phyloP scores from a whole-genome alignment of 37 sponge, comb jelly and placozoan species.

The Axinella damicornis region DNA sequence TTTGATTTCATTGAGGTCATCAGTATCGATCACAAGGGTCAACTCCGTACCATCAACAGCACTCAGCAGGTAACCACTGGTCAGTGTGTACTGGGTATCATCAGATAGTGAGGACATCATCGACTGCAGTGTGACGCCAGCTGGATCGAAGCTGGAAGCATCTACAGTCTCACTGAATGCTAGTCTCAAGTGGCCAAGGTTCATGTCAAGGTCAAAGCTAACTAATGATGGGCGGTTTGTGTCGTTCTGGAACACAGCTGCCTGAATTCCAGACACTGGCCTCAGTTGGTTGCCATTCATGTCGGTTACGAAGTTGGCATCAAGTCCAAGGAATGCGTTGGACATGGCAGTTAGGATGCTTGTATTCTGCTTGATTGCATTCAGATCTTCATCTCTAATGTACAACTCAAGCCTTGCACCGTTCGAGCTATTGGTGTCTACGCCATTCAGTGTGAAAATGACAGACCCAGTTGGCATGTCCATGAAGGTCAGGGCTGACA shows the following conservation, averaged over 20 bases:
- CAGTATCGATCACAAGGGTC: slow-evolving; percentile 50
- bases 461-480: slow-evolving; percentile 50
- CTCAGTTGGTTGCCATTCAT: slow-evolving; percentile 76
- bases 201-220: slow-evolving; percentile 80
- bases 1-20: slow-evolving; percentile 87
- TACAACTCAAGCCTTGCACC: slow-evolving; percentile 58
- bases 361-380: slow-evolving; percentile 82
- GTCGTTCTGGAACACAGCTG: slow-evolving; percentile 61
- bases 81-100: slow-evolving; percentile 50
- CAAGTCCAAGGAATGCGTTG: slow-evolving; percentile 65
- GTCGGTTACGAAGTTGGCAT: slow-evolving; percentile 63
- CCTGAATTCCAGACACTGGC: slow-evolving; percentile 34
- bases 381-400: slow-evolving; percentile 72
- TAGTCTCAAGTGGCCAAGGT: slow-evolving; percentile 65
- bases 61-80: slow-evolving; percentile 43
- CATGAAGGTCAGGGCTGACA: slow-evolving; percentile 60
- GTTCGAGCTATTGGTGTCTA: slow-evolving; percentile 73
- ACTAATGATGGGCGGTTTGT: slow-evolving; percentile 70
- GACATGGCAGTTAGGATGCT: slow-evolving; percentile 67
- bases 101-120: slow-evolving; percentile 4
- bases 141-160: slow-evolving; percentile 68
- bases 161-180: slow-evolving; percentile 89
- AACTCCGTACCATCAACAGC: slow-evolving; percentile 55
- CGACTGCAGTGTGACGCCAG: slow-evolving; percentile 79
- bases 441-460: slow-evolving; percentile 39